Percentiles rank a stretch among this genome's conserved stretches.
phyloP scores from a whole-genome alignment of 2,888 invertebrate genomes.

The Pachydiplax longipennis region DNA sequence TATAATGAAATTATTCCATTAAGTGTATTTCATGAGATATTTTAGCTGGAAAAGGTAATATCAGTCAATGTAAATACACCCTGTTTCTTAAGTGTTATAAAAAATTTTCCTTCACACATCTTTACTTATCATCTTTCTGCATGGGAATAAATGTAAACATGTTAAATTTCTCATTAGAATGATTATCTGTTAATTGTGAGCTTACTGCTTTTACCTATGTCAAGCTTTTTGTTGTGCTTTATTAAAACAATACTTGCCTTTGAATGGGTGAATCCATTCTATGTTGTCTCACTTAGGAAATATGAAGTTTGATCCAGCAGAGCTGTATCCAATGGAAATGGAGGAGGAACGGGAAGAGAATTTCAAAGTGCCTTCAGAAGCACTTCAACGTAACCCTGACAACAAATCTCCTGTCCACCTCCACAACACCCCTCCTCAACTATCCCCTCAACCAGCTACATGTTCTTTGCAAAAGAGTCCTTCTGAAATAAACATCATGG shows the following conservation, averaged over 20 bases:
- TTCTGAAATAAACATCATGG: background rate
- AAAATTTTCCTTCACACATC: too few relatives aligned
- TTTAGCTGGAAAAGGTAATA: too few relatives aligned
- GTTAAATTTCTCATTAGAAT: too few relatives aligned
- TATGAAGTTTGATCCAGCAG: conserved; percentile 18
- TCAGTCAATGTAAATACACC: too few relatives aligned
- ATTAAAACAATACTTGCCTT: background rate
- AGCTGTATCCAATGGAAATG: background rate
- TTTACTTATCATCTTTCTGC: too few relatives aligned
- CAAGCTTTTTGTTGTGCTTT: background rate
- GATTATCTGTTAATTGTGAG: background rate
- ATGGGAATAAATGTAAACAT: too few relatives aligned
- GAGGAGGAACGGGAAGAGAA: background rate
- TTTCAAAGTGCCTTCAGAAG: too few relatives aligned
- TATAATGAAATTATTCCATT: too few relatives aligned
- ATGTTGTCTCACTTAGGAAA: conserved; percentile 4
- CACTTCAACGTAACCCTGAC: background rate
- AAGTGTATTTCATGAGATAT: too few relatives aligned
- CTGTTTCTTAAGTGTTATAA: too few relatives aligned
- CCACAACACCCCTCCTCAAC: background rate
- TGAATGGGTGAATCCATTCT: conserved; percentile 6
- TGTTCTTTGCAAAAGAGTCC: background rate
- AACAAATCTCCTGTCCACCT: too few relatives aligned
- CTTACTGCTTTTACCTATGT: background rate
- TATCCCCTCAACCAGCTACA: background rate